Base-by-base conservation (phyloP, 2,113 vertebrate species). In the Danionella cerebrum region DNA sequence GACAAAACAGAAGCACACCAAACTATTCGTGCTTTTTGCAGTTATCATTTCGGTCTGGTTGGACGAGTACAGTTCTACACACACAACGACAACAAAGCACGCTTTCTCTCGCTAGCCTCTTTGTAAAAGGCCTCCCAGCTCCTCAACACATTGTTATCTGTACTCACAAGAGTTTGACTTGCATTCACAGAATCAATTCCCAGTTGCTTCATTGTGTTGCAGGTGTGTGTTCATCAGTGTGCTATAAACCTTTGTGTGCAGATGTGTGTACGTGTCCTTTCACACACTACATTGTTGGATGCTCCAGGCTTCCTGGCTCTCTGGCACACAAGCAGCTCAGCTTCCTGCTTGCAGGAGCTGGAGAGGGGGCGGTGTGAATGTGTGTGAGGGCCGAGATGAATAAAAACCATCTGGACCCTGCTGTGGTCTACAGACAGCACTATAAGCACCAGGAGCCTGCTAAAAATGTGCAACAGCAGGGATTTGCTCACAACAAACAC, bases 401-500 rank as follows among this genome's bases (percentile, higher is more conserved):
- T 88, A 78, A 82, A 82, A 86, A 85, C 86, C 87, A 88, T 88
- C 86, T 88, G 87, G 82, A 85, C 74, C 73, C 80, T 81, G 84
- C 38, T 76, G 74, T 76, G 60, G 48, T 77, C 50, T 74, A 71
- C 77, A 77, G 74, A 79, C 64, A 19, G 14, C 12, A 65, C 80
- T 75, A 74, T 76, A 67, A 76, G 81, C 76, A 80, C 22, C 60
- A 65, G 73, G 72, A 77, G 76, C 69, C 73, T 81, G 82, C 79
- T 79, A 82, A 67, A 65, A 73, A 71, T 73, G 45, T 77, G 82
- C 79, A 21, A 31, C 50, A 48, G 73, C 33, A 65, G 67, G 68
- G 75, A 78, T 77, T 66, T 78, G 75, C 74, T 76, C 75, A 84
- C 70, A 13, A 62, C 65, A 59, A 82, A 64, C 48, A 64, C 59